A percentile compares a stretch with the other conserved stretches of the same genome.
phyloP scores from a whole-genome alignment of 2,113 vertebrate genomes.

The Trinectes maculatus region DNA sequence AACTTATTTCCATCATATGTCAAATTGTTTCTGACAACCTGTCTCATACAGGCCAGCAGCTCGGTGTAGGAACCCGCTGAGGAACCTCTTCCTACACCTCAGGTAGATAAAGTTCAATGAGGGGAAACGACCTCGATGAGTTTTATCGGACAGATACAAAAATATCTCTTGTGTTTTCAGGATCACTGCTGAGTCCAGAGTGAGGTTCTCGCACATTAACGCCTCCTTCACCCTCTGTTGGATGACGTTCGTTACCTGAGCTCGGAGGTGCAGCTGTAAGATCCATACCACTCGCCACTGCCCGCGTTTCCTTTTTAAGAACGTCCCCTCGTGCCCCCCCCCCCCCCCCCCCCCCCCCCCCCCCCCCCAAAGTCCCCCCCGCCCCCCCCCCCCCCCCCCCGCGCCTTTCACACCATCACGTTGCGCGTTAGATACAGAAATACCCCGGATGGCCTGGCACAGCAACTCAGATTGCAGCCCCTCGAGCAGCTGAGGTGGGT shows the following conservation, averaged over 20 bases:
- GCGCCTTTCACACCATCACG: slow-evolving; percentile 19
- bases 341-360: no score
- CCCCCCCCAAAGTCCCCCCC: no score
- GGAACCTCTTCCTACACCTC: background rate
- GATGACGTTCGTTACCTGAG: background rate
- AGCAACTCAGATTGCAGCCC: slow-evolving; percentile 50
- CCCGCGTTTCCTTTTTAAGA: slow-evolving; percentile 45
- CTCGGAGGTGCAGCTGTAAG: background rate
- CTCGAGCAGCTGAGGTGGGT: slow-evolving; percentile 49
- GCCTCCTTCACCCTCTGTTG: background rate
- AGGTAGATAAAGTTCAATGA: slow-evolving; percentile 36
- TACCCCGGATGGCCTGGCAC: slow-evolving; percentile 31
- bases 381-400: no score
- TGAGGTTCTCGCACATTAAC: background rate
- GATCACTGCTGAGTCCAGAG: background rate
- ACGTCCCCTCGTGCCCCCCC: slow-evolving; percentile 27
- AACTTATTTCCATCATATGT: no score
- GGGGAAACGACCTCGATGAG: background rate
- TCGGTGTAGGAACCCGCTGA: slow-evolving; percentile 27
- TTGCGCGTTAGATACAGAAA: slow-evolving; percentile 50
- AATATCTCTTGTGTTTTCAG: slow-evolving; percentile 43
- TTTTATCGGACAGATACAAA: background rate
- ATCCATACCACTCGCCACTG: background rate
- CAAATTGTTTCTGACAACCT: no score
- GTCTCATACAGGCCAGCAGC: slow-evolving; percentile 62